Evolutionary conservation across 2,888 invertebrate genomes (phyloP).

Genomic region (Oscheius sp.): DNA sequence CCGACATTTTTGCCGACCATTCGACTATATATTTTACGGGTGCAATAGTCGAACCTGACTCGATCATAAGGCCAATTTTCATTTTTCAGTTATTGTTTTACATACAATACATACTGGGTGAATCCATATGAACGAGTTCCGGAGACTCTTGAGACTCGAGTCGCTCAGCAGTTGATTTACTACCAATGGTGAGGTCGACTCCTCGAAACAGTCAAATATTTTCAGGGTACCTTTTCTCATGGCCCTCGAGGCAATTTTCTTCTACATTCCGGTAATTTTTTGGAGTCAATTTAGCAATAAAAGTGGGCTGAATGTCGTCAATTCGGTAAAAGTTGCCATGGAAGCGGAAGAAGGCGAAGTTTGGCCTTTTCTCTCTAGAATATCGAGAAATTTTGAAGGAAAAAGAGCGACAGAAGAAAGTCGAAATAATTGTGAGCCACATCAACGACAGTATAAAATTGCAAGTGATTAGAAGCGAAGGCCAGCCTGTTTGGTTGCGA

Average conservation of each 20-base stretch:
- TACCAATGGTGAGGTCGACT: conserved; percentile 60
- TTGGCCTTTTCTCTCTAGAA: not conserved
- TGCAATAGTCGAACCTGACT: no score
- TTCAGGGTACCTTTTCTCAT: conserved; percentile 66
- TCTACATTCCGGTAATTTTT: conserved; percentile 60
- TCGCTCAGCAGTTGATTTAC: conserved; percentile 67
- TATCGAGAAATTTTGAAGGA: conserved; percentile 37
- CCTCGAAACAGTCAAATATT: not conserved
- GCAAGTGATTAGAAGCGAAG: conserved; percentile 43
- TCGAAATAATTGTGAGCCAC: conserved; percentile 46
- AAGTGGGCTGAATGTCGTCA: conserved; percentile 66
- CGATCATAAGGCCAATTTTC: no score
- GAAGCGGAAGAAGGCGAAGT: conserved; percentile 59
- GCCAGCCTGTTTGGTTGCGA: conserved; percentile 36
- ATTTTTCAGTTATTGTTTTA: conserved; percentile 68
- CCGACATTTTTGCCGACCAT: no score
- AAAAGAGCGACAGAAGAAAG: conserved; percentile 59
- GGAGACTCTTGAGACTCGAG: conserved; percentile 53
- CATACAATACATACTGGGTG: conserved; percentile 72
- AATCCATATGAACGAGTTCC: conserved; percentile 67
- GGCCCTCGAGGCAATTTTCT: conserved; percentile 69
- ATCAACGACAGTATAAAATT: conserved; percentile 57
- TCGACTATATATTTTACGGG: no score
- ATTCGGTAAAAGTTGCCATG: conserved; percentile 64
- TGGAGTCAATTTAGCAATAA: conserved; percentile 52